Evolutionary conservation across 2,888 invertebrate genomes (phyloP), one percentile per base, ranked within the genome.

Genomic region (Pristionchus exspectatus): DNA sequence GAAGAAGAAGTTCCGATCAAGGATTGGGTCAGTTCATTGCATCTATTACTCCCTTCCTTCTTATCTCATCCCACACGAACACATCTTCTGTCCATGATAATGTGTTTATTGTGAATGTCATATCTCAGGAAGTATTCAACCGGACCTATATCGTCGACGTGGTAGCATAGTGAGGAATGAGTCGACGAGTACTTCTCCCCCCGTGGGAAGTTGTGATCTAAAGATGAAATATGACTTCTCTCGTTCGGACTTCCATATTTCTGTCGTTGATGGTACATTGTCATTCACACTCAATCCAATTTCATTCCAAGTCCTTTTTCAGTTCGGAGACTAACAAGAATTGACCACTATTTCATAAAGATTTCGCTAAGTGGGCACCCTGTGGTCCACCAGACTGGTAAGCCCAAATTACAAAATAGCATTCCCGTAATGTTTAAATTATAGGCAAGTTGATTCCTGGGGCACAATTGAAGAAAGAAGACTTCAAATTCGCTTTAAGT

Each of bases 111-210:
- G 50, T 27, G 81, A 81, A 50, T 27, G 50, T 54, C 50, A 16
- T 81, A 24, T 54, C n/a, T 95, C 87, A 90, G 93, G 93, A 74
- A 84, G 88, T 33, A 91, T 93, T 44, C 92, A 93, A 38, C 92
- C 92, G 74, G 91, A 92, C 84, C 84, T 93, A 56, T 93, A 93
- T 88, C 91, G 93, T 21, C 81, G 91, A 77, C 90, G 93, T 27
- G 92, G 92, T 12, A 91, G 91, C 56, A 85, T 93, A 69, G 90
- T 92, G 66, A 89, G 87, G 14, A 85, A 90, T 44, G 87, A 90
- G 50, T 77, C 90, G 9, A 63, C 74, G 0, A 83, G 63, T 50
- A 38, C 63, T 18, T 56, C 38, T 44, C 83, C 83, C 0, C 72
- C 88, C 16, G 83, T 89, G 16, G 89, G 81, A 63, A 63, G 38